These are phyloP conservation scores for Smutsia gigantea DNA, from an alignment of 2,797 vertebrate genomes.

Conservation along the genomic window DNA sequence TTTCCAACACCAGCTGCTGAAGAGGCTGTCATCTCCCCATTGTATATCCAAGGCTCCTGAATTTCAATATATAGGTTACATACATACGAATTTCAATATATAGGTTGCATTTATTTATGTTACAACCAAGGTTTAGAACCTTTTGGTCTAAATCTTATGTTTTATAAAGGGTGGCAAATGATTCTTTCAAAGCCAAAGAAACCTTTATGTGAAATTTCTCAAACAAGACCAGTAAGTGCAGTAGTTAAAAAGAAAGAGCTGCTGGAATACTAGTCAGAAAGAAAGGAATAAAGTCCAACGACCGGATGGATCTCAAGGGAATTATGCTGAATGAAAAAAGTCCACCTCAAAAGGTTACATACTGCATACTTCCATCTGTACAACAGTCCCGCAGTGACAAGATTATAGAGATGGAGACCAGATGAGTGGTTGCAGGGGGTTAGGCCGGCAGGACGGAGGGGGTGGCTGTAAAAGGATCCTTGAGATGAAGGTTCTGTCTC, in stretches of 20 bases:
- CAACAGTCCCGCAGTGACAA: background rate
- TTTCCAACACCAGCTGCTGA: too few relatives aligned
- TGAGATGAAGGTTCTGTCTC: background rate
- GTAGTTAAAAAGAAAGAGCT: background rate
- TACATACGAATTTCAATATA: too few relatives aligned
- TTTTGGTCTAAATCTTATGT: background rate
- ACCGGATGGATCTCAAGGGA: rapidly evolving
- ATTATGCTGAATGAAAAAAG: background rate
- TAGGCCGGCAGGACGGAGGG: background rate
- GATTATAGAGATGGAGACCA: background rate
- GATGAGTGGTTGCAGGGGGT: background rate
- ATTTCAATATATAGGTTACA: background rate
- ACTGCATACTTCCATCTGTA: background rate
- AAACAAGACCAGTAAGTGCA: background rate
- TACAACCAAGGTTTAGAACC: background rate
- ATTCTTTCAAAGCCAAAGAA: background rate
- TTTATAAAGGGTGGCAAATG: background rate
- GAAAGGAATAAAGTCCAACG: background rate
- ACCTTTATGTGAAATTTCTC: background rate
- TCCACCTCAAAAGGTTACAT: rapidly evolving
- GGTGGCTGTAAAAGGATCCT: too few relatives aligned
- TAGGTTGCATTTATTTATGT: background rate
- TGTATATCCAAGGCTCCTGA: too few relatives aligned
- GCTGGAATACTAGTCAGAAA: background rate
- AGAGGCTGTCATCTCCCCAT: too few relatives aligned